Conservation (phyloP, 2,113 vertebrate species). For the Atherinomorus stipes region DNA sequence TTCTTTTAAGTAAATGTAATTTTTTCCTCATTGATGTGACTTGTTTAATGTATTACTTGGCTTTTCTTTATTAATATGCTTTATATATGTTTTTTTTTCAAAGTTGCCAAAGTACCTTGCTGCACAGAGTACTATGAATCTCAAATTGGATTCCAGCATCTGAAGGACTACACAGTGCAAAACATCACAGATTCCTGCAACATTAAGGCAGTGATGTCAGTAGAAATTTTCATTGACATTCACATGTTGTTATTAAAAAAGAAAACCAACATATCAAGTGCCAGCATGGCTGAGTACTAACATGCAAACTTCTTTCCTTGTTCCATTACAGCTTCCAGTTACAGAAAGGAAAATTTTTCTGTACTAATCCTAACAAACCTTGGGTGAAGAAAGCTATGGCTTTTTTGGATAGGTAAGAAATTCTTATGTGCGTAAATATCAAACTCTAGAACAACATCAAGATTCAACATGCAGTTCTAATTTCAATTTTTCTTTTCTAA, state of each 20-base stretch:
- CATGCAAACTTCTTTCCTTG: not conserved
- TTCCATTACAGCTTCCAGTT: slow-evolving; percentile 60
- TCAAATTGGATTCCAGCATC: not conserved
- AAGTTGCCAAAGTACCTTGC: slow-evolving; percentile 48
- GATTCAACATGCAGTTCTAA: not conserved
- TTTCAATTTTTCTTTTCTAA: not conserved
- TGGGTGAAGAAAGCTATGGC: slow-evolving; percentile 59
- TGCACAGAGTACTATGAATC: slow-evolving; percentile 57
- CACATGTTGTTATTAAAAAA: not conserved
- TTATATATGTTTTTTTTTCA: slow-evolving; percentile 10
- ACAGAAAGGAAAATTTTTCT: slow-evolving; percentile 37
- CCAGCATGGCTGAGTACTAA: not conserved
- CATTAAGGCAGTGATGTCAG: slow-evolving; percentile 70
- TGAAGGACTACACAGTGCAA: slow-evolving; percentile 51
- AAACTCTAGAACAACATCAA: not conserved
- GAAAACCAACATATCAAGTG: not conserved
- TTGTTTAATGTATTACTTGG: not conserved
- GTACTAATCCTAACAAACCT: slow-evolving; percentile 36
- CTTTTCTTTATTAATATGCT: not conserved
- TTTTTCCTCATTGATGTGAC: not conserved
- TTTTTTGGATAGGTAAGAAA: slow-evolving; percentile 39
- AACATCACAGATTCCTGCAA: slow-evolving; percentile 49
- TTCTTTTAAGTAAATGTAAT: no score
- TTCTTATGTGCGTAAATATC: not conserved
- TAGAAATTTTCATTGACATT: not conserved